Percentiles rank a stretch among this genome's conserved stretches.
Evolutionary conservation across 2,797 vertebrate species (phyloP).

Genomic region (Saxicola maurus): DNA sequence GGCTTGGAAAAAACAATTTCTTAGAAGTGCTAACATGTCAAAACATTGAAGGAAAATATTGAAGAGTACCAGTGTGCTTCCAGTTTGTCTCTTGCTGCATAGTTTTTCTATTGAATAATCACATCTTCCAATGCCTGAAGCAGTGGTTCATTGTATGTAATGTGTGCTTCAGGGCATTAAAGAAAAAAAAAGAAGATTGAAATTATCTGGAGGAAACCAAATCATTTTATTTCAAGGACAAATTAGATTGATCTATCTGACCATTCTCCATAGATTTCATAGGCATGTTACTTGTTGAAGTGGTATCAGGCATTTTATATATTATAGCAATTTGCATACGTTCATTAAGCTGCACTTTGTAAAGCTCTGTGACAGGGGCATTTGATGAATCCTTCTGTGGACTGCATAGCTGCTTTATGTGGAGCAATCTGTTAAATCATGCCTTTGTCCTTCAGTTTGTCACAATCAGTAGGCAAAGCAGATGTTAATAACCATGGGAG

Average conservation of each 20-base stretch:
- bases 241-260: slow-evolving; percentile 32
- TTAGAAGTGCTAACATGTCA: not conserved
- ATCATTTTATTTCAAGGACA: slow-evolving; percentile 50
- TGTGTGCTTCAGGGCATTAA: not conserved
- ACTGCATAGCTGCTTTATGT: slow-evolving; percentile 12
- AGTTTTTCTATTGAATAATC: slow-evolving; percentile 24
- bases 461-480: slow-evolving; percentile 16
- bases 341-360: slow-evolving; percentile 57
- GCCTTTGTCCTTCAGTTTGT: slow-evolving; percentile 48
- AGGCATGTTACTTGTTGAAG: slow-evolving; percentile 41
- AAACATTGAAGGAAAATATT: slow-evolving; percentile 14
- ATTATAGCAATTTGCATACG: slow-evolving; percentile 55
- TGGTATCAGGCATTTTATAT: slow-evolving; percentile 51
- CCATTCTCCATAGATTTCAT: slow-evolving; percentile 2
- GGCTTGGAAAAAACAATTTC: slow-evolving; percentile 12
- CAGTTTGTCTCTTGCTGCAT: slow-evolving; percentile 13
- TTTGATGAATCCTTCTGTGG: slow-evolving; percentile 40
- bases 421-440: slow-evolving; percentile 29
- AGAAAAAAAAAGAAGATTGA: not conserved
- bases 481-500: slow-evolving; percentile 39
- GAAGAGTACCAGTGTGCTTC: slow-evolving; percentile 8
- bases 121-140: not conserved
- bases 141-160: not conserved
- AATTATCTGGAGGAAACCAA: slow-evolving; percentile 48
- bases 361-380: slow-evolving; percentile 50